Evolutionary conservation across 2,113 vertebrate species (phyloP), one percentile per base, ranked within the genome.

Genomic region (Motacilla tschutschensis): DNA sequence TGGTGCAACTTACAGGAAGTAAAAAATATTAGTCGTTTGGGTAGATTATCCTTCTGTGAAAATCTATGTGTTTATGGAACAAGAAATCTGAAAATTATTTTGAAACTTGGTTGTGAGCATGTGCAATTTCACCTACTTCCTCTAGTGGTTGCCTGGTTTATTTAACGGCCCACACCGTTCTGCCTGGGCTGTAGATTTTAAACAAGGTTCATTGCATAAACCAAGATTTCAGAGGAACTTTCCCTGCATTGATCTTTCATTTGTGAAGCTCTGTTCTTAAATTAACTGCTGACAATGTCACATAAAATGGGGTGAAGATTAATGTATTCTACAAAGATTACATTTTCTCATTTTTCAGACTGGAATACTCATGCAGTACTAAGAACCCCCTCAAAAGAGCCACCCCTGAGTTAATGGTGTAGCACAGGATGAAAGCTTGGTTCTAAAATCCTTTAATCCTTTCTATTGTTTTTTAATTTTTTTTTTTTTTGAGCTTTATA

Each of bases 321-420:
- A 87, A 94, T 88, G 6, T 31, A 81, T 91, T 89, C 66, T 79
- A 59, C 40, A 75, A 81, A 74, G 86, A 89, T 88, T 89, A 92
- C 72, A 62, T 89, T 85, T 89, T 88, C 67, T 85, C 74, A 81
- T 91, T 75, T 87, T 89, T 86, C 50, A 85, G 77, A 33, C 72
- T 44, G 58, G 51, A 77, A 83, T 64, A 64, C 64, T 79, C n/a
- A 26, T 25, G 28, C 47, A 73, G 40, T 73, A 54, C 71, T 80
- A 75, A 74, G 59, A 55, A 62, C 17, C n/a, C 14, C 38, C 41
- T 85, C 22, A 36, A 47, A 73, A 89, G 73, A 92, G 17, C 88
- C 80, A 88, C 66, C 74, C 36, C 31, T 62, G 80, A 79, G 58
- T 81, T 94, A 85, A 69, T 75, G 74, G 74, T 0, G 0, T 76